Base-by-base conservation (phyloP, 2,888 invertebrate genomes). In the Cancer borealis region DNA sequence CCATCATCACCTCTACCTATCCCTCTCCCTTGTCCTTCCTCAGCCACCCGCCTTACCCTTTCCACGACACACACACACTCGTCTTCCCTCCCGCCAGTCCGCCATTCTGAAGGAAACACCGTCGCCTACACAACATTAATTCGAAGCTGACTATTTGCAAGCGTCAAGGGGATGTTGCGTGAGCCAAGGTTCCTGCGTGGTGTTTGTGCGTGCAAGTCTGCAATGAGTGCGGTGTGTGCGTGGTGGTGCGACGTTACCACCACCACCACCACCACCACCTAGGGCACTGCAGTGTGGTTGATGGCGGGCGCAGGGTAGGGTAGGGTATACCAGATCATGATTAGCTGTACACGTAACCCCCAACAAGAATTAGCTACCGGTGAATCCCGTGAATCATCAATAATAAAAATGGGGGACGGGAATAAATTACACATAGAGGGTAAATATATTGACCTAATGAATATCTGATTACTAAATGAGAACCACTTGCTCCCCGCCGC, bases 191-290 rank as follows among this genome's bases (percentile, higher is more conserved):
- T 66, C 66, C 66, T 66, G 66, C 66, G n/a, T 66, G 30, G 79
- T 79, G 79, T 12, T 66, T 79, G 79, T 79, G 79, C 79, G 30
- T 79, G 79, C 30, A 21, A 30, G 79, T 30, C 30, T 79, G 79
- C 30, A 30, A 79, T 79, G 79, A 79, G 79, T 79, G 79, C 30
- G 79, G 79, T 79, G 79, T 79, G 79, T 79, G 79, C 79, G 79
- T 79, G 79, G 79, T 79, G 79, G 79, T 79, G 79, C 10, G 26
- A 0, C 30, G 79, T 79, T 79, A 79, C 30, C 30, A 79, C 79
- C 79, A 26, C 79, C 79, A 79, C 79, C 30, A 79, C 30, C 30
- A 66, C 17, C n/a, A 73, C 73, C 26, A 73, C 73, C 30, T 21
- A 10, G 30, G 30, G 79, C 26, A 79, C 79, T 73, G 73, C n/a